Evolutionary conservation across 2,113 vertebrate genomes (phyloP), one percentile per base, ranked within the genome.

Genomic region (Hippolais icterina): DNA sequence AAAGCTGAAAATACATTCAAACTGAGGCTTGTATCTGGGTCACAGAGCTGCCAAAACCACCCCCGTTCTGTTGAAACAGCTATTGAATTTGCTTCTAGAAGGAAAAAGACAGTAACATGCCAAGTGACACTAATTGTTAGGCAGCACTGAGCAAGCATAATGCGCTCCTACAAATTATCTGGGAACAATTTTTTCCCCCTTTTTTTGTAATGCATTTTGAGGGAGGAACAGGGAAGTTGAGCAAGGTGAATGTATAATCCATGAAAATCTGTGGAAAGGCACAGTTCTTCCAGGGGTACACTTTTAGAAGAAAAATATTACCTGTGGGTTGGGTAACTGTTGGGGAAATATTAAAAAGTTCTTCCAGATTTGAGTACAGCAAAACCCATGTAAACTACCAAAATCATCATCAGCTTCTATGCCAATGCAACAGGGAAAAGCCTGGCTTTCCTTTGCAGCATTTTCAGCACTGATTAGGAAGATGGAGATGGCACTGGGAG

Each of bases 41-140:
- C 95, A 93, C 74, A 90, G 75, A 92, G 92, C 93, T 97, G 96
- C 96, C 96, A 96, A 96, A 96, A 61, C 87, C 90, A 92, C 90
- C 90, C 94, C 80, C 76, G 4, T 96, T 95, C 90, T 83, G 57
- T 94, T 94, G 93, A 84, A 96, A 92, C 52, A 95, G 92, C 94
- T 92, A 96, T 96, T 97, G 88, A 96, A 96, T 97, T 95, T 92
- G 80, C 95, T 95, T 94, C 93, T 93, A 89, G 93, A 93, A 96
- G 64, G 92, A 87, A 93, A 94, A 92, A 93, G 92, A 91, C 86
- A 89, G 92, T 75, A 96, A 92, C 92, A 44, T 77, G 86, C 95
- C 95, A 94, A 96, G 93, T 96, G 94, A 97, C 96, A 92, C 95
- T 97, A 97, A 97, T 97, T 97, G 95, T 97, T 96, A 96, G 90